phyloP scores from a whole-genome alignment of 2,888 invertebrate genomes.

The Drosophila buzzatii region DNA sequence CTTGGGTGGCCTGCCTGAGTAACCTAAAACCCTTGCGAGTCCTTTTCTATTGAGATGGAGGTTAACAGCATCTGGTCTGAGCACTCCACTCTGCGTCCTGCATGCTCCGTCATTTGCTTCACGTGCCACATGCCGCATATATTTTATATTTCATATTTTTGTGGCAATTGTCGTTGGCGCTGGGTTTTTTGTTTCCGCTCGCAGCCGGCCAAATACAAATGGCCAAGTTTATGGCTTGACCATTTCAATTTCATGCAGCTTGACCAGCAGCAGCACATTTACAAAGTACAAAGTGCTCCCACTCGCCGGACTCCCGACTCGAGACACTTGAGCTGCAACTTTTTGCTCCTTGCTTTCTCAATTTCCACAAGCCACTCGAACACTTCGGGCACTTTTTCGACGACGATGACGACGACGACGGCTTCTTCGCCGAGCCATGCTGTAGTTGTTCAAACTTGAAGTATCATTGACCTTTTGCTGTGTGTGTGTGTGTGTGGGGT shows the following conservation, averaged over 20 bases:
- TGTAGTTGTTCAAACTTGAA: conserved; percentile 71
- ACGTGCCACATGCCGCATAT: conserved; percentile 47
- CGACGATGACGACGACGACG: not conserved
- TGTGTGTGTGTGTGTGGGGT: not conserved
- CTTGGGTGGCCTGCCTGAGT: conserved; percentile 33
- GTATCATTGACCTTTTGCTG: conserved; percentile 74
- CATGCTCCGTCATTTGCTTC: not conserved
- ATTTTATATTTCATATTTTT: conserved; percentile 64
- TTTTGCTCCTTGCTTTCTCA: conserved; percentile 55
- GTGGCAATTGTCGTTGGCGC: conserved; percentile 56
- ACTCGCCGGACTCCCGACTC: not conserved
- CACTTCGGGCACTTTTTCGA: conserved; percentile 47
- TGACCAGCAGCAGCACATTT: conserved; percentile 65
- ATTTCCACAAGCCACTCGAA: conserved; percentile 69
- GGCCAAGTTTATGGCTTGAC: conserved; percentile 76
- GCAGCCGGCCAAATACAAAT: conserved; percentile 65
- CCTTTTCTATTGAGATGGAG: not conserved
- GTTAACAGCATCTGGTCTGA: conserved; percentile 20
- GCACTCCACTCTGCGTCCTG: not conserved
- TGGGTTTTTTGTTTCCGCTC: conserved; percentile 49
- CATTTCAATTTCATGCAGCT: conserved; percentile 81
- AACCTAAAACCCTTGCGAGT: conserved; percentile 23
- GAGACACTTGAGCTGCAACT: conserved; percentile 54
- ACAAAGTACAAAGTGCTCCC: conserved; percentile 51
- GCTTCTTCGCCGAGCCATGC: not conserved